Evolutionary conservation across 2,113 vertebrate species (phyloP), one percentile per base, ranked within the genome.

Genomic region (Okapia johnstoni): DNA sequence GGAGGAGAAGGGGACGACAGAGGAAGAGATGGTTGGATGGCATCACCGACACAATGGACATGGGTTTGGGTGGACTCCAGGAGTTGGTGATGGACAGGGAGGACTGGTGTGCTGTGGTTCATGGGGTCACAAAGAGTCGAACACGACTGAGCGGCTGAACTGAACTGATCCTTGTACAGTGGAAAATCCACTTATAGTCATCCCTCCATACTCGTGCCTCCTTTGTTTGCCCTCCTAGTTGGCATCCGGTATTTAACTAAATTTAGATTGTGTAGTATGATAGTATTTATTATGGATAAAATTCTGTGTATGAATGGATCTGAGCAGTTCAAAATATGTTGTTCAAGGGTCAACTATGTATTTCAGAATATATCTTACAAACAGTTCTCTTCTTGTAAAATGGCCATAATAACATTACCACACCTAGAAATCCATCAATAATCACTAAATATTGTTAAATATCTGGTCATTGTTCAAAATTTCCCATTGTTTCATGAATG

Each of bases 61-160:
- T 70, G n/a, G 19, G 33, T 70, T 11, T 36, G n/a, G 19, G 19
- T 70, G 2, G 36, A 70, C 19, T 70, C n/a, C 0, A 2, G n/a
- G 19, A 70, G 10, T 23, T 40, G 66, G 66, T 70, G n/a, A 23
- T 23, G n/a, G 63, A 70, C 63, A 36, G 9, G 0, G 5, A 70
- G 9, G n/a, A 19, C 63, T 70, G 19, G 66, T 0, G 0, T 40
- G 66, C 66, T 70, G n/a, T 1, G 5, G n/a, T 23, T 70, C n/a
- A 40, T 40, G 66, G 10, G 9, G 2, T 70, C n/a, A 23, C n/a
- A 70, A 40, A 40, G 9, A 70, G 5, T 70, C 1, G 0, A n/a
- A 23, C n/a, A 40, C 6, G 19, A 40, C n/a, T 6, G 2, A 70
- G n/a, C 10, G 21, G 36, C n/a, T 40, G 9, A 70, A 40, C n/a